These are phyloP conservation scores for Metaphire vulgaris DNA, from an alignment of 1,140 invertebrate genomes.

Conservation along the genomic window DNA sequence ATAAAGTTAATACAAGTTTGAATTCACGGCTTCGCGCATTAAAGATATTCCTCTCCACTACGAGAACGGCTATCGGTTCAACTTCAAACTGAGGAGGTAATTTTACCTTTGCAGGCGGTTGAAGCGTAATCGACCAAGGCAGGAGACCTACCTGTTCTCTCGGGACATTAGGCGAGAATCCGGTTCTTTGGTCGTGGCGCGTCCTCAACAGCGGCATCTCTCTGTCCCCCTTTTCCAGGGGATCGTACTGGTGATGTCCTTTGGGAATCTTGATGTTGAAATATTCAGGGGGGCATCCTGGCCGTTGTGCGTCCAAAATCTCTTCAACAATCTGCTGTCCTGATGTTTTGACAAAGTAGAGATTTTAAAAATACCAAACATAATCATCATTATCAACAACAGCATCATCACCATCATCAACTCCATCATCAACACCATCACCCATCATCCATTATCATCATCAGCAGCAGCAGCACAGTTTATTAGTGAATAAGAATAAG, in stretches of 20 bases:
- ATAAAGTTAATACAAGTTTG: too few species aligned
- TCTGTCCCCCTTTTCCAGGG: slow-evolving; percentile 38
- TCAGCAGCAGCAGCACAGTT: too few species aligned
- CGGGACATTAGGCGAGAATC: slow-evolving; percentile 57
- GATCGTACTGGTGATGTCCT: slow-evolving; percentile 43
- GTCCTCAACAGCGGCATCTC: slow-evolving; percentile 55
- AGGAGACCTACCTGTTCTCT: slow-evolving; percentile 54
- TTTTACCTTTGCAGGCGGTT: not conserved
- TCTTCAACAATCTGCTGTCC: slow-evolving; percentile 62
- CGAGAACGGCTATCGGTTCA: too few species aligned
- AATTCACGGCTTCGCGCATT: too few species aligned
- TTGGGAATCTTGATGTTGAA: slow-evolving; percentile 57
- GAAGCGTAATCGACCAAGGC: not conserved
- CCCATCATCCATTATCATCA: too few species aligned
- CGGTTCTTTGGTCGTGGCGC: slow-evolving; percentile 54
- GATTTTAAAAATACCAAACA: not conserved
- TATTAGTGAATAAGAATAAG: too few species aligned
- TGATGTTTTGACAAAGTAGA: too few species aligned
- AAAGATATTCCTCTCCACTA: too few species aligned
- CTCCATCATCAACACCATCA: too few species aligned
- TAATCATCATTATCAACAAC: too few species aligned
- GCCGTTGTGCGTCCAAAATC: slow-evolving; percentile 59
- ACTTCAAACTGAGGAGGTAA: too few species aligned
- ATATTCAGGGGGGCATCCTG: slow-evolving; percentile 59
- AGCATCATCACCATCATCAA: too few species aligned